Base-by-base conservation (phyloP, 2,888 invertebrate genomes). In the Fabriciana adippe region DNA sequence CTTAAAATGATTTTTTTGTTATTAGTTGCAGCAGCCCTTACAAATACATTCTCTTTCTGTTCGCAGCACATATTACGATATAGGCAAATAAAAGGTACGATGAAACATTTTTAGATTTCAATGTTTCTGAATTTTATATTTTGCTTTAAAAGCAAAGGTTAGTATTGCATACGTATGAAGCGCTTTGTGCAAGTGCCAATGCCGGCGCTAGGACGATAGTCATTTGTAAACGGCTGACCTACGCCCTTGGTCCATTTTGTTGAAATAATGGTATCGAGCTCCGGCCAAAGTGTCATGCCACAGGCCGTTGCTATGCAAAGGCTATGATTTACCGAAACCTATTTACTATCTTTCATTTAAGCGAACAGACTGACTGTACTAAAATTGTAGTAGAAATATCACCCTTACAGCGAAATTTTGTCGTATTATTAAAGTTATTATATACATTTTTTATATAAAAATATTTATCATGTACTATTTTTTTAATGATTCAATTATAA, bases 251-350 rank as follows among this genome's bases (percentile, higher is more conserved):
- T 59, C 68, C 65, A 71, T 74, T 76, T 65, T 69, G 63, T 60
- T 67, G 55, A 71, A 74, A 71, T 72, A 72, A 71, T 71, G 71
- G 67, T 64, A 70, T 69, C 63, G 71, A 70, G 70, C 64, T 50
- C 41, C 64, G 67, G 57, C 71, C 57, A 72, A 69, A 70, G 56
- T 73, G 69, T 69, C 68, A 66, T 67, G 69, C 64, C 66, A 69
- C 61, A 66, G 66, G 64, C 67, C 67, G 65, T 56, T 56, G 62
- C 66, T 68, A 56, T 73, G 64, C 65, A 66, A 71, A 64, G 64
- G 62, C 59, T 70, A 56, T 68, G 70, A 72, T 68, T 72, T 68
- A 70, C 54, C 57, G 64, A 62, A 50, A 45, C 61, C 51, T 50
- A 65, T 69, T 48, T 54, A 56, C 59, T 68, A 60, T 68, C 53